Evolutionary conservation across 2,888 invertebrate genomes (phyloP), one percentile per base, ranked within the genome.

Genomic region (Chloromyia formosa): DNA sequence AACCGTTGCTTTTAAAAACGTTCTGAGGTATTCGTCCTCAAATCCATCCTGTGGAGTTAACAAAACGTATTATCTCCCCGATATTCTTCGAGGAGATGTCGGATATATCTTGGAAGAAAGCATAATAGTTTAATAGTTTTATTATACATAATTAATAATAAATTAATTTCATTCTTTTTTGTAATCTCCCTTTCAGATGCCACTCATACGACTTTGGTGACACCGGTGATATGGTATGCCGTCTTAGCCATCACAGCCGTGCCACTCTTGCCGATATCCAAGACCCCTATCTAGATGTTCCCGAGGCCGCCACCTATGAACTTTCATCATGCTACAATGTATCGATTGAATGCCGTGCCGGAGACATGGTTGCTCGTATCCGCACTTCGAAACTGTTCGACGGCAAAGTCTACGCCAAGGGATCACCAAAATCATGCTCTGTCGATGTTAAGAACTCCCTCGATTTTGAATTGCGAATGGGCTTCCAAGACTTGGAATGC

Each of bases 121-220:
- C n/a, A n/a, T n/a, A n/a, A n/a, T n/a, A n/a, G n/a, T n/a, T n/a
- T n/a, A n/a, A n/a, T n/a, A n/a, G n/a, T n/a, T n/a, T n/a, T n/a
- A n/a, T n/a, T n/a, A n/a, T n/a, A n/a, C n/a, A n/a, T n/a, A n/a
- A n/a, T n/a, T n/a, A n/a, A n/a, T n/a, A n/a, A n/a, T n/a, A n/a
- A n/a, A n/a, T n/a, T n/a, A n/a, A n/a, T n/a, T n/a, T n/a, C n/a
- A n/a, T n/a, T 35, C 27, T 35, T 7, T 35, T 35, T n/a, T n/a
- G n/a, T n/a, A n/a, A n/a, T n/a, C n/a, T n/a, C n/a, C 12, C 49
- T 66, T 66, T 18, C 12, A 89, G 93, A 83, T 96, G 96, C 85
- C 96, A 96, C 85, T 95, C 96, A 10, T 96, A 95, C 85, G 96
- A 96, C 84, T 95, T 94, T 84, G 95, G 95, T 69, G 96, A 96